Evolutionary conservation across 2,888 invertebrate genomes (phyloP).

Genomic region (Hirtodrosophila confusa): DNA sequence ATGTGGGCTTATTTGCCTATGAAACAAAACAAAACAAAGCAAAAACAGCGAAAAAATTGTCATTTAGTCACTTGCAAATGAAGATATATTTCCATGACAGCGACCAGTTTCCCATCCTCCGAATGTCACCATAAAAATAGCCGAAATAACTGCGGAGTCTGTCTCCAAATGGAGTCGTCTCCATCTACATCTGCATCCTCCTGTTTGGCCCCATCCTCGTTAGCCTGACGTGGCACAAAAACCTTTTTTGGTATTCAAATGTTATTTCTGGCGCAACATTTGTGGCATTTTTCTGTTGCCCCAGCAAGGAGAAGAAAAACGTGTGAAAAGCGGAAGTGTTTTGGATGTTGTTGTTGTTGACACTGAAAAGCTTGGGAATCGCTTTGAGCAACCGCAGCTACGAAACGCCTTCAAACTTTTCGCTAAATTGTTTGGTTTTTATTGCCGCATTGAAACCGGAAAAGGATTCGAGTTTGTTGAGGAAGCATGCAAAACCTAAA

Average conservation of each 20-base stretch:
- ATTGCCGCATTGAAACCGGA: slow-evolving; percentile 43
- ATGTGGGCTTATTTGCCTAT: slow-evolving; percentile 40
- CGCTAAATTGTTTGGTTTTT: slow-evolving; percentile 48
- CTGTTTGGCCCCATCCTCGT: slow-evolving; percentile 28
- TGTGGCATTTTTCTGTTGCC: slow-evolving; percentile 49
- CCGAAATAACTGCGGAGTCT: slow-evolving; percentile 32
- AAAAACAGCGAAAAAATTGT: slow-evolving; percentile 47
- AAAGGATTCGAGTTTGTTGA: slow-evolving; percentile 47
- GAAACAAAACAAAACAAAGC: slow-evolving; percentile 24
- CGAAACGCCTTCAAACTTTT: slow-evolving; percentile 56
- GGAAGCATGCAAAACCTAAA: slow-evolving; percentile 24
- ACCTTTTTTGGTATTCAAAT: slow-evolving; percentile 73
- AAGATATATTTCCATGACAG: slow-evolving; percentile 31
- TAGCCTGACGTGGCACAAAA: slow-evolving; percentile 60
- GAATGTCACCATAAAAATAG: slow-evolving; percentile 35
- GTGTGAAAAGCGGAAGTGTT: slow-evolving; percentile 73
- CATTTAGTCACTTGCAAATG: slow-evolving; percentile 60
- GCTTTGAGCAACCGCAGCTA: slow-evolving; percentile 54
- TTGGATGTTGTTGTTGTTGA: slow-evolving; percentile 38
- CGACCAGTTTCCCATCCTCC: slow-evolving; percentile 1
- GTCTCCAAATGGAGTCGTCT: slow-evolving; percentile 57
- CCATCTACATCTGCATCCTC: slow-evolving; percentile 30
- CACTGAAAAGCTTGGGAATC: slow-evolving; percentile 43
- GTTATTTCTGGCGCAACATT: slow-evolving; percentile 72
- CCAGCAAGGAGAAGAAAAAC: slow-evolving; percentile 31